These are phyloP conservation scores for Trissolcus brochymenae DNA, from an alignment of 2,888 invertebrate species.

Conservation along the genomic window DNA sequence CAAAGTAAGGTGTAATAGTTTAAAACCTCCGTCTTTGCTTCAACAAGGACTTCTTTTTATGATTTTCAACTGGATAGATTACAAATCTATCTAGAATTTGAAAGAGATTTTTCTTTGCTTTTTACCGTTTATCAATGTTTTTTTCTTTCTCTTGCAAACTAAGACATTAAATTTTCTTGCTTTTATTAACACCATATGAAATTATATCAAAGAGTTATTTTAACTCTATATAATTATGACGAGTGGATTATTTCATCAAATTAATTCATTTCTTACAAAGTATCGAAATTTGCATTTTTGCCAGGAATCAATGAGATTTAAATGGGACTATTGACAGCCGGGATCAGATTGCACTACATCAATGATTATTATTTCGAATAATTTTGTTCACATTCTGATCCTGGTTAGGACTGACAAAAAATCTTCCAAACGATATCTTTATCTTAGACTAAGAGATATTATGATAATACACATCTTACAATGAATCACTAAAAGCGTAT, in stretches of 20 bases:
- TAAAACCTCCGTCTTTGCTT: constrained; percentile 9
- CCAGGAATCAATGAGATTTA: constrained; percentile 37
- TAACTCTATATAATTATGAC: constrained; percentile 33
- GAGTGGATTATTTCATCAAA: constrained; percentile 17
- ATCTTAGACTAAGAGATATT: constrained; percentile 23
- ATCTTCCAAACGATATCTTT: constrained; percentile 34
- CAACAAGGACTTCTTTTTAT: constrained; percentile 26
- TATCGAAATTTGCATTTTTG: constrained; percentile 24
- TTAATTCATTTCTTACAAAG: constrained; percentile 6
- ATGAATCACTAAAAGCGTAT: constrained; percentile 3
- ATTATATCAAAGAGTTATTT: constrained; percentile 12
- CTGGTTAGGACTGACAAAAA: constrained; percentile 34
- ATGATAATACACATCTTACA: constrained; percentile 11
- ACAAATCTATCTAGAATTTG: constrained; percentile 25
- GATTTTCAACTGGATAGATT: constrained; percentile 11
- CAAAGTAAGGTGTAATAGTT: constrained; percentile 27
- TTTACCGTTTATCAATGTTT: constrained; percentile 6
- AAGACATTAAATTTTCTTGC: background rate
- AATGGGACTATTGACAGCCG: constrained; percentile 17
- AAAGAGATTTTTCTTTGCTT: background rate
- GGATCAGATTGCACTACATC: constrained; percentile 6
- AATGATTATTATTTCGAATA: too few relatives aligned
- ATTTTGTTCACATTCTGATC: constrained; percentile 1
- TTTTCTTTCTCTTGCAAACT: constrained; percentile 12
- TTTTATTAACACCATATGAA: background rate